Evolutionary conservation across 92 coral and sea anemone genomes (phyloP).

Genomic region (Muricea muricata): DNA sequence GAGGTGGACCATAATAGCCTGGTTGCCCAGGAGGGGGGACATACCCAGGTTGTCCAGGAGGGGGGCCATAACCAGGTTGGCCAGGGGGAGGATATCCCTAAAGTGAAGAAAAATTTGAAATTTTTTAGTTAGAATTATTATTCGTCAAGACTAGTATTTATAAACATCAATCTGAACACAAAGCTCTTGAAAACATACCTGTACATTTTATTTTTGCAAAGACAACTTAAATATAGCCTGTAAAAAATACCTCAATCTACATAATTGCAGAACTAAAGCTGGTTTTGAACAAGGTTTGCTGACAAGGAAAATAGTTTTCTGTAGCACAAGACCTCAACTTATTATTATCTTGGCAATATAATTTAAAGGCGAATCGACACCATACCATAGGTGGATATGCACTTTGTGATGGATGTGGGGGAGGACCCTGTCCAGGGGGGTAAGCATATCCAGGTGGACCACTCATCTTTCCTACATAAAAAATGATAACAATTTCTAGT

Average conservation of each 20-base stretch:
- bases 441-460: neutral
- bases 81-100: conserved; percentile 20
- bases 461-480: conserved; percentile 8
- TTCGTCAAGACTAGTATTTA: no score
- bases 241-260: no score
- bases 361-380: neutral
- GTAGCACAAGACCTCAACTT: no score
- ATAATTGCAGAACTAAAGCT: no score
- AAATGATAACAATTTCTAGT: no score
- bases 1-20: conserved; percentile 47
- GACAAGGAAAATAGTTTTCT: no score
- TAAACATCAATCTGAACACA: no score
- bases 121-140: no score
- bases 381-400: conserved; percentile 45
- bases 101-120: neutral
- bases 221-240: no score
- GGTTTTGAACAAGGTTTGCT: neutral
- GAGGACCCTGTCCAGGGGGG: conserved; percentile 13
- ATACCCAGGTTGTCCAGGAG: conserved; percentile 27
- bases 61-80: conserved; percentile 55
- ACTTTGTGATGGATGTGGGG: conserved; percentile 12
- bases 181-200: no score
- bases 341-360: neutral
- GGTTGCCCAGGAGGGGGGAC: conserved; percentile 69
- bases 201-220: no score